These are phyloP conservation scores for Phengaris arion DNA, from an alignment of 2,888 invertebrate genomes.

Conservation along the genomic window DNA sequence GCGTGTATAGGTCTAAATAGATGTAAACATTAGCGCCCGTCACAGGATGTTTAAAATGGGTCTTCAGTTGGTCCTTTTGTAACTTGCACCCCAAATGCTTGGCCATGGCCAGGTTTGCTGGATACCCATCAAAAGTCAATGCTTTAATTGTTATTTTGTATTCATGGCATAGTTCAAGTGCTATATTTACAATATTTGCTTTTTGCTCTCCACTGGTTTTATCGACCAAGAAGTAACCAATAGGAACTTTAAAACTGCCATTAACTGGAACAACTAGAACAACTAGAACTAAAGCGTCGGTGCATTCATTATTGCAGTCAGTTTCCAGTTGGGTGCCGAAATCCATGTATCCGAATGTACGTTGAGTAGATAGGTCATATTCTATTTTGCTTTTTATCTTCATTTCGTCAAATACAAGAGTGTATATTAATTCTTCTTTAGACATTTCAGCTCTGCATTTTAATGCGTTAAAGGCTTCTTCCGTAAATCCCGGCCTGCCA, in stretches of 20 bases:
- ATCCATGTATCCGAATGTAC: conserved; percentile 31
- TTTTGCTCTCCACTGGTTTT: conserved; percentile 35
- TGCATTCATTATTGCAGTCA: conserved; percentile 29
- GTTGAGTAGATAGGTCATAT: conserved; percentile 18
- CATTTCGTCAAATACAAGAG: conserved; percentile 30
- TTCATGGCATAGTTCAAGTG: conserved; percentile 30
- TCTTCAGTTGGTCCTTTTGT: conserved; percentile 21
- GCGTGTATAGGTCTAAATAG: too few species aligned
- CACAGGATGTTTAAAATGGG: background rate
- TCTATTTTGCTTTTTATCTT: conserved; percentile 26
- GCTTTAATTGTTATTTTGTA: conserved; percentile 29
- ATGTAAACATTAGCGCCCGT: too few species aligned
- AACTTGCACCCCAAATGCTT: conserved; percentile 28
- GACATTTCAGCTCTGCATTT: conserved; percentile 10
- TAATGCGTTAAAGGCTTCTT: conserved; percentile 30
- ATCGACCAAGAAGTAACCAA: conserved; percentile 37
- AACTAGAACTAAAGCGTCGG: conserved; percentile 36
- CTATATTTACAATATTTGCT: conserved; percentile 30
- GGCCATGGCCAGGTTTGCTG: conserved; percentile 30
- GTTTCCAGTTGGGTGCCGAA: conserved; percentile 27
- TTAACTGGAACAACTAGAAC: conserved; percentile 36
- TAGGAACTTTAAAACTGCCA: conserved; percentile 35
- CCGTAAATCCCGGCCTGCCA: conserved; percentile 33
- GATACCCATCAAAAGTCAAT: conserved; percentile 33
- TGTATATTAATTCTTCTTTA: conserved; percentile 12